Base-by-base conservation (phyloP, 1,140 invertebrate species). In the Hermetia illucens region DNA sequence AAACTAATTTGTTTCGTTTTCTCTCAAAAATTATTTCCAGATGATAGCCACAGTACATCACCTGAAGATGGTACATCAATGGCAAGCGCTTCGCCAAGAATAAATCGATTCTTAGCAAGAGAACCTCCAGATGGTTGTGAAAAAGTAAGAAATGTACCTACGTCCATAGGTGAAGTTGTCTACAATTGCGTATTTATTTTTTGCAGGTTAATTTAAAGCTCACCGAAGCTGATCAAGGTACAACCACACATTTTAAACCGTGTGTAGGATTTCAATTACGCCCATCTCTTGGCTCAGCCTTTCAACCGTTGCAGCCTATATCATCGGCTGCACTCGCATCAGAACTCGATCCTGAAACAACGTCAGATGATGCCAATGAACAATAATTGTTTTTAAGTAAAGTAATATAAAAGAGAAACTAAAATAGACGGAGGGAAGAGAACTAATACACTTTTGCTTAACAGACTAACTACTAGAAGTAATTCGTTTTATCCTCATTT, bases 101-200 rank as follows among this genome's bases (percentile, higher is more conserved):
- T 85, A 54, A 82, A 83, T 54, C 77, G 75, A 57, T 87, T 86
- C 62, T 68, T 87, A 48, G 81, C 82, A 21, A 68, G 83, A 42
- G 82, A 86, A 65, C 84, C 84, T 38, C 84, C 84, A 18, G 83
- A 87, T 71, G 84, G 84, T 53, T 89, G 83, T 72, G 83, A 89
- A 68, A 80, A 80, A 65, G 70, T 75, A 61, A 62, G 45, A 41
- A 30, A 20, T 35, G 9, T 3, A 40, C 24, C 45, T 44, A 6
- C 49, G 45, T 31, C 48, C 44, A n/a, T 41, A 38, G 31, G 34
- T 35, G 37, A 15, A 20, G 27, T 30, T 13, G 18, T 9, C 9
- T 24, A 6, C 9, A 20, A 18, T 12, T 17, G 52, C 43, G 51
- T 44, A 47, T 44, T 46, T 46, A 43, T 32, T 27, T 27, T 27